Percentiles rank a stretch among this genome's conserved stretches.
These are phyloP conservation scores for Melikaiella ostensackeni DNA, from an alignment of 2,888 invertebrate species.

Conservation along the genomic window DNA sequence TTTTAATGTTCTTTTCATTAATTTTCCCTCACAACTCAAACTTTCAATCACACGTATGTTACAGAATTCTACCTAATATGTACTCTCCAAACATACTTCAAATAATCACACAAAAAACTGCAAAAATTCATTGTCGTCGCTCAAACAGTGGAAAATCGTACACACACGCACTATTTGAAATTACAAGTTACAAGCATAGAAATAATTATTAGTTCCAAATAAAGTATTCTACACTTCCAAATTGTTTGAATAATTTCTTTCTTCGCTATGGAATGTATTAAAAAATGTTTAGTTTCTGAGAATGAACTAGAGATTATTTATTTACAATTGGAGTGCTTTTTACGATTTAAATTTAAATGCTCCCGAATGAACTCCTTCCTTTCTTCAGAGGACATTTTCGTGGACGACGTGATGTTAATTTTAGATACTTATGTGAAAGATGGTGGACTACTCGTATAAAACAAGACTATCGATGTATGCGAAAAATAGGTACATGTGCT, in stretches of 20 bases:
- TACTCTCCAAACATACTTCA: constrained; percentile 21
- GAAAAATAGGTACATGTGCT: constrained; percentile 43
- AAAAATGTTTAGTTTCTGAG: constrained; percentile 9
- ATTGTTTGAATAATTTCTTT: background rate
- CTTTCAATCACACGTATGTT: constrained; percentile 18
- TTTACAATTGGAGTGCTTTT: constrained; percentile 4
- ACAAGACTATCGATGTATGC: constrained; percentile 54
- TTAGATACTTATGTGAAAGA: background rate
- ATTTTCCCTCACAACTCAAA: constrained; percentile 1
- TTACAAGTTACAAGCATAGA: too few relatives aligned
- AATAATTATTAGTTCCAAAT: background rate
- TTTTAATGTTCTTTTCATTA: constrained; percentile 3
- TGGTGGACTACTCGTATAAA: constrained; percentile 48
- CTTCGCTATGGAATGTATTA: constrained; percentile 29
- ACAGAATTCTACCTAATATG: background rate
- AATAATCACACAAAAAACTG: background rate
- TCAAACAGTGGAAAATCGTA: constrained; percentile 2
- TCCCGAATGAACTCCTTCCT: background rate
- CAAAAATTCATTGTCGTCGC: constrained; percentile 26
- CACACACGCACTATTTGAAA: background rate
- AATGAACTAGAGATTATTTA: background rate
- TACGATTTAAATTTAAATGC: background rate
- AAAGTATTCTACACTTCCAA: background rate
- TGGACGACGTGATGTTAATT: background rate
- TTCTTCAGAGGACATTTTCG: background rate